Base-by-base conservation (phyloP, 1,140 invertebrate species). In the Asbolus verrucosus region DNA sequence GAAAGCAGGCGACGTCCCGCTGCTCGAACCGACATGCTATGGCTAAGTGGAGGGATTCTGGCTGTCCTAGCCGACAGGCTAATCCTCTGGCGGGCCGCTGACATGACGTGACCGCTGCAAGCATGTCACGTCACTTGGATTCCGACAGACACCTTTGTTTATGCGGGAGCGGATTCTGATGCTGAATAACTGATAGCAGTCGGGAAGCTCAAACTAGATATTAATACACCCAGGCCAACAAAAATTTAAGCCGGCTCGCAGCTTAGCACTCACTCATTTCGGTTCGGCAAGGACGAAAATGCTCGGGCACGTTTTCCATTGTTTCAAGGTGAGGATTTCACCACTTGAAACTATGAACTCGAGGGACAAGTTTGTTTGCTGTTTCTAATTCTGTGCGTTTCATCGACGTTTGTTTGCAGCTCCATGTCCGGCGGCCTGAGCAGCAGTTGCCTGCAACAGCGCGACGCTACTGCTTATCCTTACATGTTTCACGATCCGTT, bases 401-500 rank as follows among this genome's bases (percentile, higher is more conserved):
- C n/a, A n/a, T n/a, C n/a, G n/a, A n/a, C n/a, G n/a, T 61, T 78
- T 75, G 74, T 71, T 83, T 82, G 70, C 86, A 93, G 90, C 82
- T 91, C 92, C 31, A 95, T 95, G 93, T 89, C 92, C 15, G 85
- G 87, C 62, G 89, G 89, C 73, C 80, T 94, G 77, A 89, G 90
- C 74, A 91, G 92, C 61, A 94, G 94, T 78, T 97, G 95, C 82
- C 87, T 97, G 65, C 94, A 97, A 82, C 94, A 95, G 84, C 86
- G 93, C n/a, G 87, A 94, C 73, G 78, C 83, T 3, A 76, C 78
- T 54, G 90, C 89, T 66, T 97, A 97, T 83, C 94, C 94, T 5
- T 95, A 95, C 84, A 97, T 97, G 92, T 94, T 97, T 83, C 93
- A 95, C 82, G 93, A 96, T 82, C 92, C 93, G 18, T 83, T 97